Evolutionary conservation across 2,888 invertebrate genomes (phyloP).

Genomic region (Tiliacea citrago): DNA sequence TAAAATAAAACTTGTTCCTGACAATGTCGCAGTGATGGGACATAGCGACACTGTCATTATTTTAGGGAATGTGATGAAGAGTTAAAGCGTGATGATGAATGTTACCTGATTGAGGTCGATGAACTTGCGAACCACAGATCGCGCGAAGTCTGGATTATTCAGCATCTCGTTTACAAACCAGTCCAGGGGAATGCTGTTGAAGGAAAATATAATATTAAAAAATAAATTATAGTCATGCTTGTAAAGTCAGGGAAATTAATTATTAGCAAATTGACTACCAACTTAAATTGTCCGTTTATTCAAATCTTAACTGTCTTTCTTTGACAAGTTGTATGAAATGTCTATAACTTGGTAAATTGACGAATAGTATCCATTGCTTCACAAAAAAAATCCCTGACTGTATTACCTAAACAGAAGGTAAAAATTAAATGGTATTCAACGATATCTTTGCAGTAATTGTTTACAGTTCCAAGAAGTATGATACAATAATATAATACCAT

Average conservation of each 20-base stretch:
- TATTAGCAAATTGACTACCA: not conserved
- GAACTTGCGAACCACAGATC: constrained; percentile 90
- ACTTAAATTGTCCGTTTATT: not conserved
- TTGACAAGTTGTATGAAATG: not conserved
- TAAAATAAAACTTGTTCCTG: not conserved
- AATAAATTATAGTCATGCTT: no score
- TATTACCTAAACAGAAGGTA: not conserved
- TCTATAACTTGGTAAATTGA: not conserved
- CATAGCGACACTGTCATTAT: not conserved
- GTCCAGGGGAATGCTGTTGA: constrained; percentile 85
- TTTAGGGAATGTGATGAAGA: not conserved
- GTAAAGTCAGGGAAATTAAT: not conserved
- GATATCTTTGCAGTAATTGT: not conserved
- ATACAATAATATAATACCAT: not conserved
- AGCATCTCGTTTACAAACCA: constrained; percentile 91
- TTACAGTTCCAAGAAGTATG: not conserved
- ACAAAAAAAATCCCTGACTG: no score
- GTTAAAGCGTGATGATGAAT: not conserved
- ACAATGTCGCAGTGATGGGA: not conserved
- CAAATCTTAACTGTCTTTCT: not conserved
- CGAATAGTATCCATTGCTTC: not conserved
- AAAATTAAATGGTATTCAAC: not conserved
- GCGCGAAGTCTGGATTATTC: constrained; percentile 91
- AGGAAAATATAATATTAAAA: not conserved
- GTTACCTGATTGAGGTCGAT: constrained; percentile 89